phyloP scores from a whole-genome alignment of 2,113 vertebrate genomes.

The Danionella cerebrum region DNA sequence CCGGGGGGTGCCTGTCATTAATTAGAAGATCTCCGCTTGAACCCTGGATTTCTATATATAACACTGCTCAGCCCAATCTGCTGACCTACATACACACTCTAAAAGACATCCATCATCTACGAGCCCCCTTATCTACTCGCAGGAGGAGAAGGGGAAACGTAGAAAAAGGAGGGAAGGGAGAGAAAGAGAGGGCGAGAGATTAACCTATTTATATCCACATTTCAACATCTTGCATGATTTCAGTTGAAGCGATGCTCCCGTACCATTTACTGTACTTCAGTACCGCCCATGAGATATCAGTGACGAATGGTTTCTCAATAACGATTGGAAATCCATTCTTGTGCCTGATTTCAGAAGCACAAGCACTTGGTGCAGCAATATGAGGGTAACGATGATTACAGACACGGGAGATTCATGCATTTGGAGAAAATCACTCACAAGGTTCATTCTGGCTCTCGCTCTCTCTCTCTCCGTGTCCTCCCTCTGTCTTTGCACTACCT shows the following conservation, averaged over 20 bases:
- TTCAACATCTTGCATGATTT: neutral
- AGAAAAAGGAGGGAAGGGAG: conserved; percentile 43
- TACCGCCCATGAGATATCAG: neutral
- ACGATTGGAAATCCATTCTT: conserved; percentile 11
- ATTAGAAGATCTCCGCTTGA: conserved; percentile 35
- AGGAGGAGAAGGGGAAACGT: conserved; percentile 45
- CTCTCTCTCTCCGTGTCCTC: conserved; percentile 45
- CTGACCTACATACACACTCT: conserved; percentile 34
- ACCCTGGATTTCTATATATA: conserved; percentile 40
- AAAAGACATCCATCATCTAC: conserved; percentile 48
- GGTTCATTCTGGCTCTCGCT: conserved; percentile 14
- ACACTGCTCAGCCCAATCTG: conserved; percentile 42
- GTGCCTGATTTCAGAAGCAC: conserved; percentile 38
- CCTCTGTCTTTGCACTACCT: conserved; percentile 49
- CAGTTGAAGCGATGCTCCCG: neutral
- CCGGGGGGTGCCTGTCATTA: conserved; percentile 35
- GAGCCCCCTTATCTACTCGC: conserved; percentile 57
- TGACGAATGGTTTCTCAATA: conserved; percentile 7
- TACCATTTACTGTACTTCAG: conserved; percentile 3
- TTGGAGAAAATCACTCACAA: neutral
- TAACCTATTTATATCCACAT: conserved; percentile 20
- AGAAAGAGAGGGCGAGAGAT: conserved; percentile 22
- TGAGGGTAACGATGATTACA: conserved; percentile 3
- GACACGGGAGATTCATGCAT: neutral
- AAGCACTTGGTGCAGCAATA: conserved; percentile 26